Evolutionary conservation across 2,797 vertebrate genomes (phyloP).

Genomic region (Sciurus vulgaris): DNA sequence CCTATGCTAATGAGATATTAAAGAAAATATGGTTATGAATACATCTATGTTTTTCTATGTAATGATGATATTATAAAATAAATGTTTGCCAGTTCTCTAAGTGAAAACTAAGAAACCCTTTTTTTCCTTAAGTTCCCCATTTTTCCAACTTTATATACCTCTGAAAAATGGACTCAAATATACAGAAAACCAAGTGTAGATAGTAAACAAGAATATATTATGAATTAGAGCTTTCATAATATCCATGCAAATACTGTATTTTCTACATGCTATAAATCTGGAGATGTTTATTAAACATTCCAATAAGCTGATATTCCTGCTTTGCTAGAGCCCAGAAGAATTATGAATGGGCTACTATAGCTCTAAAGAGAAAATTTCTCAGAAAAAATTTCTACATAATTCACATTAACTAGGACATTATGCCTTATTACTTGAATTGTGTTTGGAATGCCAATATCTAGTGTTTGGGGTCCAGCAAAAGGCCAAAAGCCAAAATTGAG

Average conservation of each 20-base stretch:
- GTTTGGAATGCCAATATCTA: conserved; percentile 29
- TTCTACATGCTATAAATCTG: conserved; percentile 39
- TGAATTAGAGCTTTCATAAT: conserved; percentile 11
- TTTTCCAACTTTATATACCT: neutral
- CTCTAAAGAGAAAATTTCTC: conserved; percentile 1
- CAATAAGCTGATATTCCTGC: conserved; percentile 4
- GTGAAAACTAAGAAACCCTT: conserved; percentile 32
- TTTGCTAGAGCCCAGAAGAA: neutral
- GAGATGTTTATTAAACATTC: conserved; percentile 34
- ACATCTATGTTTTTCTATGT: conserved; percentile 10
- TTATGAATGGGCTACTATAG: neutral
- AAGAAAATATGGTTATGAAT: conserved; percentile 13
- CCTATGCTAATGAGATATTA: conserved; percentile 5
- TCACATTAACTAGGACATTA: neutral
- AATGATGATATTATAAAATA: neutral
- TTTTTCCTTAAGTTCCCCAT: neutral
- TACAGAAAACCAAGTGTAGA: conserved; percentile 49
- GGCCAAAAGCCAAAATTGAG: neutral
- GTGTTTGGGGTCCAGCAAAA: conserved; percentile 9
- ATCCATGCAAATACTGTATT: conserved; percentile 26
- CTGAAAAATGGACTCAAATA: conserved; percentile 32
- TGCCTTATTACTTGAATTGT: neutral
- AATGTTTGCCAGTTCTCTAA: neutral
- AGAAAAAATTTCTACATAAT: conserved; percentile 29
- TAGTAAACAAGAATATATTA: neutral